phyloP scores from a whole-genome alignment of 2,888 invertebrate species.

The Ditylenchus weischeri region DNA sequence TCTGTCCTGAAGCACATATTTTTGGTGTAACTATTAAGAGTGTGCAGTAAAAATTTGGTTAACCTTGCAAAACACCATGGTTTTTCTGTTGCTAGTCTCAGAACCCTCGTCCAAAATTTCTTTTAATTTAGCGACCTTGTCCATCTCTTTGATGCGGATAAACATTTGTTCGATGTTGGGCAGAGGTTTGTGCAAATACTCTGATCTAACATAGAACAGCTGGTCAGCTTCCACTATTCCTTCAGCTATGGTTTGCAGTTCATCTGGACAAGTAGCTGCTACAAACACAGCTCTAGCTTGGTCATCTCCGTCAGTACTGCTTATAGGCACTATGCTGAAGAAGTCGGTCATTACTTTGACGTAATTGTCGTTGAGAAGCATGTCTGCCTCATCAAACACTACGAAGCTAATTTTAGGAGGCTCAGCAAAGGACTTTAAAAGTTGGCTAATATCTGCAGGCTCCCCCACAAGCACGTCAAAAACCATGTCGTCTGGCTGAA shows the following conservation, averaged over 20 bases:
- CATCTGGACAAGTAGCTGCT: conserved; percentile 35
- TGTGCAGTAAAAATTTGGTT: no score
- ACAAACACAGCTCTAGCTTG: conserved; percentile 20
- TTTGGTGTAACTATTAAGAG: no score
- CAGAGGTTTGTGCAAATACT: conserved; percentile 17
- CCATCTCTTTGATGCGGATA: conserved; percentile 20
- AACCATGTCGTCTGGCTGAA: conserved; percentile 5
- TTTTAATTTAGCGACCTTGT: conserved; percentile 20
- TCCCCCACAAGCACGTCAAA: conserved; percentile 24
- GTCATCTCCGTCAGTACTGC: conserved; percentile 24
- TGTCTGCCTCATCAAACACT: conserved; percentile 38
- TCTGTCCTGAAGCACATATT: no score
- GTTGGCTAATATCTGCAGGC: conserved; percentile 10
- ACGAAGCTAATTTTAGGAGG: conserved; percentile 29
- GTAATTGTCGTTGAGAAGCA: conserved; percentile 34
- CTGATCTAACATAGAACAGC: conserved; percentile 29
- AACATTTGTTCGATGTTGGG: conserved; percentile 31
- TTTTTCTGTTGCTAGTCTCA: no score
- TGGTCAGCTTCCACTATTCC: conserved; percentile 25
- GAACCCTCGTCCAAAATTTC: conserved; percentile 15
- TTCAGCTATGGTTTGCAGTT: conserved; percentile 32
- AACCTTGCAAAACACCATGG: no score
- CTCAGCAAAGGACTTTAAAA: conserved; percentile 2
- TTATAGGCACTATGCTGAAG: conserved; percentile 27
- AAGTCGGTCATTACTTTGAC: conserved; percentile 31